Base-by-base conservation (phyloP, 2,113 vertebrate genomes). In the Oriolus oriolus region DNA sequence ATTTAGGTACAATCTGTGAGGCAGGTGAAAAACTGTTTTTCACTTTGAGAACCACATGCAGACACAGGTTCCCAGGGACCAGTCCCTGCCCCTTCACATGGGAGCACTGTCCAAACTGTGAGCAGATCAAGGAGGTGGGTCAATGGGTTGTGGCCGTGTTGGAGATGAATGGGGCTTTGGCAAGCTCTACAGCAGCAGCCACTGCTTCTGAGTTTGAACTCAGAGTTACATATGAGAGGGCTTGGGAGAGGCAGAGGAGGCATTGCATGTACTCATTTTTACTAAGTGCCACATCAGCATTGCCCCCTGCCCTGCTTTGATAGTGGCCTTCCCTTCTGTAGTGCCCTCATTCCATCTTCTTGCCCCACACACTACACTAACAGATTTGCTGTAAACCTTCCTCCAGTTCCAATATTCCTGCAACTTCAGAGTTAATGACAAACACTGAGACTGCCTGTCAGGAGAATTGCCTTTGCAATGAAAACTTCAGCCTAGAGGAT, bases 171-270 rank as follows among this genome's bases (percentile, higher is more conserved):
- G n/a, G 21, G 8, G 11, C 24, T 77, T 42, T 77, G 63, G 20
- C 41, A 76, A 66, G 60, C 11, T 87, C 19, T 65, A 6, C 27
- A 42, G 54, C 14, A 23, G 35, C 53, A 93, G 27, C 45, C 63
- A 18, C 44, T 61, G 27, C 28, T 89, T 89, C 42, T 17, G 50
- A 61, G 4, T 76, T 78, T 49, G 26, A 82, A 14, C 20, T 65
- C 18, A 64, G 2, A 20, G 28, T 41, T 59, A 7, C 1, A 0
- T 61, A 16, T 0, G 0, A 47, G 53, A 73, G 54, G 57, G 30
- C 39, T 77, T n/a, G 71, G 77, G 63, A 33, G 54, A 42, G 24
- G 17, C 39, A 89, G 75, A 83, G 44, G 31, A 69, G 24, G 16
- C 18, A 14, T 33, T 53, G 28, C 9, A 2, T 16, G 8, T 20